Base-by-base conservation (phyloP, 2,113 vertebrate genomes). In the Rutilus rutilus region DNA sequence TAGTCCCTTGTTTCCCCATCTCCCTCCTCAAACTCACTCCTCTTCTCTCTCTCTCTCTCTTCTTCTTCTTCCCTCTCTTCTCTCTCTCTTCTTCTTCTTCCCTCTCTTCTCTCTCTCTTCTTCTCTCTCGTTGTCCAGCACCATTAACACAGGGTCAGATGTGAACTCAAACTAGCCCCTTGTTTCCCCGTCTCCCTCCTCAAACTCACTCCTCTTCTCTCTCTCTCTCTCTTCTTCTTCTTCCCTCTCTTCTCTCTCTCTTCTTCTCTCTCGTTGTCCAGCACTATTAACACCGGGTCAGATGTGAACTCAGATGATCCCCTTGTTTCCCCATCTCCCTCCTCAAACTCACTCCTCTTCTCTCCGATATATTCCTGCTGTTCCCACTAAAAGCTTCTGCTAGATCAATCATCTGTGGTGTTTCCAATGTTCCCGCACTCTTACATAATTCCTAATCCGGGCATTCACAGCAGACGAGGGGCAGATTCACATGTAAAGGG, bases 101-200 rank as follows among this genome's bases (percentile, higher is more conserved):
- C 4, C 33, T 33, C 33, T 36, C 1, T 1, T 39, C 39, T 78
- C 62, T 90, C 45, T 9, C 45, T 47, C 45, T 47, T 11, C 45
- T 47, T 47, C 10, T 36, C 33, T 36, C 33, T 4, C 33, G 91
- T 91, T 92, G 90, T 86, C 86, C 87, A 88, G 89, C 86, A 90
- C 93, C 91, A 92, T 94, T 92, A 94, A 93, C 91, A 93, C 91
- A 93, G 90, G 92, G 92, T 87, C 89, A 91, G 69, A 90, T 91
- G 91, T 93, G 94, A 93, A 94, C 93, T 92, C 88, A 90, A 73
- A 78, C 84, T 19, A 69, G 23, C 76, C 39, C 47, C 62, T 67
- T 23, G 60, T 33, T 82, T 8, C 52, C 36, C 69, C 2, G 17
- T 23, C 52, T 59, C 11, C 6, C 47, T 39, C 4, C 47, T 8